These are phyloP conservation scores for Mormyrus lacerda DNA, from an alignment of 2,113 vertebrate species.

Conservation along the genomic window DNA sequence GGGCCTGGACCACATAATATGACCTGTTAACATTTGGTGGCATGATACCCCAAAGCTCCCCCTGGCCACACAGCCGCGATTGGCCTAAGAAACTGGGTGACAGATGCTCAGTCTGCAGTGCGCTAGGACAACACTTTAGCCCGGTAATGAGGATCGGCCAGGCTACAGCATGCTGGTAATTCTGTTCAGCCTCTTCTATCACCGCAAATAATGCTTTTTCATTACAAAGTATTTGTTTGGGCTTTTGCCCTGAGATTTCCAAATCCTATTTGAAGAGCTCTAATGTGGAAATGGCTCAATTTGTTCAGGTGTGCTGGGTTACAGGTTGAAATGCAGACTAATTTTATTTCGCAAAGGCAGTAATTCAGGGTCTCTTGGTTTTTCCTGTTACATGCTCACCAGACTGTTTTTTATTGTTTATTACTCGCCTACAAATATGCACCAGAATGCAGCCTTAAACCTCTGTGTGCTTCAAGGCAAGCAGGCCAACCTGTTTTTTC, in stretches of 20 bases:
- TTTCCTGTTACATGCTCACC: background rate
- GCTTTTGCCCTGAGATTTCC: background rate
- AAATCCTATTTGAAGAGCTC: background rate
- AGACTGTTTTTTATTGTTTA: background rate
- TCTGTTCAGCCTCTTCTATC: background rate
- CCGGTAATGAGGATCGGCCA: background rate
- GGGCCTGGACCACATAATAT: slow-evolving; percentile 3
- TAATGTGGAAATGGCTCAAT: slow-evolving; percentile 4
- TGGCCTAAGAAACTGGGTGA: background rate
- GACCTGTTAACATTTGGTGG: slow-evolving; percentile 12
- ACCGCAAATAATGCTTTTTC: background rate
- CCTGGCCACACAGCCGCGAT: background rate
- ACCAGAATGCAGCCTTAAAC: background rate
- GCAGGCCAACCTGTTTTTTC: background rate
- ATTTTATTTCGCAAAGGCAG: background rate
- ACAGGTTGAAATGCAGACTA: background rate
- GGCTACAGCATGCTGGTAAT: background rate
- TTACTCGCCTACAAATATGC: background rate
- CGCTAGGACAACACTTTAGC: background rate
- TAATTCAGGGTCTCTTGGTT: background rate
- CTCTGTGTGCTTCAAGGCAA: background rate
- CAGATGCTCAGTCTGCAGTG: slow-evolving; percentile 5
- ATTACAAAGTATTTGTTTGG: background rate
- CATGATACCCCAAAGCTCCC: background rate
- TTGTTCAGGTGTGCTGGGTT: slow-evolving; percentile 9